Conservation (phyloP, 2,113 vertebrate genomes). For the Lophura nycthemera region DNA sequence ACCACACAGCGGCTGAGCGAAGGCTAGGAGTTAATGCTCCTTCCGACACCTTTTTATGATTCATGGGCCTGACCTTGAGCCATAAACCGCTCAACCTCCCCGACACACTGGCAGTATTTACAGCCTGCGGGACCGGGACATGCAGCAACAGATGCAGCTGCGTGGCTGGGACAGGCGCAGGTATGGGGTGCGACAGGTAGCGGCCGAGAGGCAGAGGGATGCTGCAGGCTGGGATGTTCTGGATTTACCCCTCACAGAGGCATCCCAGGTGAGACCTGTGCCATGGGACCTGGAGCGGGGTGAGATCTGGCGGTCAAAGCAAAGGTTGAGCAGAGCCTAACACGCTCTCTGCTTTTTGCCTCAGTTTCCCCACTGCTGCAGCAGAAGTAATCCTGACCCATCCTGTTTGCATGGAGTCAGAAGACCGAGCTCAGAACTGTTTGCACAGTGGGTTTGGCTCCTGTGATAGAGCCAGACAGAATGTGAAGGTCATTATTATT, state of each 20-base stretch:
- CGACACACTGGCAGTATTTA: slow-evolving; percentile 79
- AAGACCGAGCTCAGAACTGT: slow-evolving; percentile 6
- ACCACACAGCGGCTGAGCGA: slow-evolving; percentile 68
- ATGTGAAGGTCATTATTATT: slow-evolving; percentile 65
- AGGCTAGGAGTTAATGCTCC: slow-evolving; percentile 77
- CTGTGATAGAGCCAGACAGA: slow-evolving; percentile 34
- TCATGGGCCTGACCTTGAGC: slow-evolving; percentile 84
- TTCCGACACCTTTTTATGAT: slow-evolving; percentile 83
- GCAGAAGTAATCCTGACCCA: not conserved
- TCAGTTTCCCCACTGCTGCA: slow-evolving; percentile 13
- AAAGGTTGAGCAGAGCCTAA: not conserved
- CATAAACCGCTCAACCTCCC: slow-evolving; percentile 80
- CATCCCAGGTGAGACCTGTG: not conserved
- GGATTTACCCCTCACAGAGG: too few relatives aligned
- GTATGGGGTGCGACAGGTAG: not conserved
- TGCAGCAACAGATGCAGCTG: not conserved
- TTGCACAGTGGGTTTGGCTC: slow-evolving; percentile 62
- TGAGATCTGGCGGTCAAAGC: not conserved
- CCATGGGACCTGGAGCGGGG: fast-evolving
- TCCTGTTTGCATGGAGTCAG: not conserved
- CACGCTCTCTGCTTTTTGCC: not conserved
- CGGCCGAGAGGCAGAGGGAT: fast-evolving
- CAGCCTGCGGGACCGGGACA: slow-evolving; percentile 70
- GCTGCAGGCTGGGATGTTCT: fast-evolving
- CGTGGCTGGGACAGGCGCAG: not conserved